Evolutionary conservation across 2,888 invertebrate genomes (phyloP), one percentile per base, ranked within the genome.

Genomic region (Hyppa rectilinea): DNA sequence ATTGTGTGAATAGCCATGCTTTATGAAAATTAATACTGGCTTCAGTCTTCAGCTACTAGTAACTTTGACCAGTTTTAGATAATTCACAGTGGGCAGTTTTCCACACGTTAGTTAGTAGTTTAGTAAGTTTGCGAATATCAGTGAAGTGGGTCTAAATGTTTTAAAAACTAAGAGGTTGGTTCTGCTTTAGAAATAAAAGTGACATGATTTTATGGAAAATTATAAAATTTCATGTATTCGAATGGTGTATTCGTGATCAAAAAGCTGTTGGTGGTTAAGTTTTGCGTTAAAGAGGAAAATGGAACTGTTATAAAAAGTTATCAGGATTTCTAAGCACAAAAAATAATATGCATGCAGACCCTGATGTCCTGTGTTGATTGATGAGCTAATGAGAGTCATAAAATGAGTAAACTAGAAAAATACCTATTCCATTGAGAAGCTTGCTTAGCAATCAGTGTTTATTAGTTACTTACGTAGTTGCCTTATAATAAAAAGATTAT

Each of bases 1-100:
- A 78, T 75, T 75, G 75, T 75, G 58, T 71, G 59, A 62, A 75
- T 29, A 43, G 62, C 78, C 62, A 63, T 71, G 78, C 71, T 71
- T 63, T 71, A 71, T 75, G 62, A 63, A 63, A 78, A 75, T 75
- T 59, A 78, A 75, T 78, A 63, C 63, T 59, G 49, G 72, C 47
- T 71, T 40, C 71, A 40, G 23, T 49, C 43, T 20, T 78, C 60
- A 59, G 55, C 58, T 53, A 29, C 34, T 36, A 23, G 50, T 56
- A 50, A 58, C 56, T 56, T 78, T 12, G 29, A 52, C 26, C 26
- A 70, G 56, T 58, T 71, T 50, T 36, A 71, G 50, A 45, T 61
- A n/a, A 71, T 61, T 40, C 23, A 68, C 52, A 50, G 12, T 17
- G 40, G 36, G 40, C 29, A 47, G 53, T 40, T 53, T 65, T 31